Conservation (phyloP, 2,888 invertebrate genomes). For the Drosophila aldrichi region DNA sequence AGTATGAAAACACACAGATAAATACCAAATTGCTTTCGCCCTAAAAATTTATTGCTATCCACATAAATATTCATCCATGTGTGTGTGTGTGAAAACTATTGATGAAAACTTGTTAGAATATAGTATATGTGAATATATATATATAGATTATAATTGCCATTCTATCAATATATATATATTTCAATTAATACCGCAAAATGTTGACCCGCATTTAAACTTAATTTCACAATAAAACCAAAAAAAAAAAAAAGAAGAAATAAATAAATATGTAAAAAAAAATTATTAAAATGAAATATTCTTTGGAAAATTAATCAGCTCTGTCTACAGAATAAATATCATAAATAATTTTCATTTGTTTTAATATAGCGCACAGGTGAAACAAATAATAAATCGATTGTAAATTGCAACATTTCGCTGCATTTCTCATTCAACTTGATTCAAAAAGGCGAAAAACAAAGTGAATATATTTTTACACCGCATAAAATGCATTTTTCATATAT, state of each 20-base stretch:
- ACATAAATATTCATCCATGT: background rate
- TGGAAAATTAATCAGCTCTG: constrained; percentile 49
- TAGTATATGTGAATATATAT: background rate
- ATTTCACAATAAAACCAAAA: constrained; percentile 30
- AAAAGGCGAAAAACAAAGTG: background rate
- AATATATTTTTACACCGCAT: background rate
- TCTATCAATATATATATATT: background rate
- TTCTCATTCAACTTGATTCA: background rate
- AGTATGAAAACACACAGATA: constrained; percentile 75
- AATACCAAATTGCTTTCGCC: constrained; percentile 66
- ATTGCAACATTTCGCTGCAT: constrained; percentile 2
- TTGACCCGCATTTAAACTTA: constrained; percentile 29
- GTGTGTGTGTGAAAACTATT: constrained; percentile 4
- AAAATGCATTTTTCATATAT: background rate
- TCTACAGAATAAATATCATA: constrained; percentile 41
- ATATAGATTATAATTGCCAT: background rate
- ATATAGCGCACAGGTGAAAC: constrained; percentile 4
- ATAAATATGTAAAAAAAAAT: background rate
- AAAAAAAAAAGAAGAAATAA: constrained; percentile 7
- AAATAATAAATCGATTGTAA: constrained; percentile 16
- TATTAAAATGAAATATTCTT: constrained; percentile 13
- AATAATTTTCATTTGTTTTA: constrained; percentile 24
- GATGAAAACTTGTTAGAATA: constrained; percentile 8
- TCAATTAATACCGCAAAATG: constrained; percentile 11
- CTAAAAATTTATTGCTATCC: constrained; percentile 45